Base-by-base conservation (phyloP, 2,113 vertebrate species). In the Oceanodroma tethys region DNA sequence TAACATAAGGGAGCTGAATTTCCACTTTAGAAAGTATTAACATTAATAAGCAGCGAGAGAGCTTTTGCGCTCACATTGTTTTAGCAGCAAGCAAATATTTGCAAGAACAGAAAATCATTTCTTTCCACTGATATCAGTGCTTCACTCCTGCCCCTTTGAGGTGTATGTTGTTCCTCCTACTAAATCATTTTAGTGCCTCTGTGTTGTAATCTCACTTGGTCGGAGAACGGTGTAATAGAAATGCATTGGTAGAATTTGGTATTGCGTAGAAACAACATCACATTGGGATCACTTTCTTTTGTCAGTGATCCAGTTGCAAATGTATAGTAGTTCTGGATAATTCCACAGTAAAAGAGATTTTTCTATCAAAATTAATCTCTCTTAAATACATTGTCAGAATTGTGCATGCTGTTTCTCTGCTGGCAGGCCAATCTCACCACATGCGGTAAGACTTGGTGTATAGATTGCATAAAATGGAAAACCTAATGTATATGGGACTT, bases 301-400 rank as follows among this genome's bases (percentile, higher is more conserved):
- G 87, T 89, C 75, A 45, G 91, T 36, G n/a, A 88, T 78, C 36
- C 71, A 60, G 53, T 34, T 88, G 86, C 76, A 94, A 68, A 88
- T 58, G 27, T 45, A 3, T 63, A 68, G 80, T 67, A 86, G 75
- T 85, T 67, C 87, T 86, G 93, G 81, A 8, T 90, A 88, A 75
- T 90, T 92, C 48, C 86, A 73, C 74, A 81, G 67, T 59, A 84
- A 50, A 80, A 93, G 86, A 94, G 62, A 74, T 91, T 90, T 97
- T 88, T 36, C 88, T 90, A 10, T 91, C 80, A 25, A 71, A 72
- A 82, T 66, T 42, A 65, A 50, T 92, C 48, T 68, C 81, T 79
- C 56, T 58, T 13, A 21, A 92, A 91, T 25, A 53, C 38, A 3
- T 50, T 58, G 71, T 70, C 38, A 85, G 95, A 63, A 60, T 63